Evolutionary conservation across 2,888 invertebrate genomes (phyloP), one percentile per base, ranked within the genome.

Genomic region (Amphipoea oculea): DNA sequence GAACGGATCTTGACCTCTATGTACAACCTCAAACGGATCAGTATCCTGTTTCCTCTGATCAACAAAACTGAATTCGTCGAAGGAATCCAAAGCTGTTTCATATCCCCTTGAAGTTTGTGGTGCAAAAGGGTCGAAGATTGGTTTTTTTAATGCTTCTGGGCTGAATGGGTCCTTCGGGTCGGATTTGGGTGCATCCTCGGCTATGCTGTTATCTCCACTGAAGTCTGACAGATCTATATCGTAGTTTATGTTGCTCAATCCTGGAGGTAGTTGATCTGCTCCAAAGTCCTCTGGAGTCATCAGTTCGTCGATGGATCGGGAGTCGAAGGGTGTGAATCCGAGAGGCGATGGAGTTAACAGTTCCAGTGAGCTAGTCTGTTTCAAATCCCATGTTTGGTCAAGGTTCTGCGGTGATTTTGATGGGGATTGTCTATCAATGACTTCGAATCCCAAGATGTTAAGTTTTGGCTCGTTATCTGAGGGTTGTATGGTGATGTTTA

Each of bases 201-300:
- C 97, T 45, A 97, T 95, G 86, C 98, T 98, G 90, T 98, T 98
- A 14, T 98, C 98, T 0, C 97, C 98, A 89, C 98, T 98, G 65
- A 98, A 95, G 93, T 98, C 98, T 5, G 98, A 98, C 79, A 98
- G 95, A 92, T 98, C 98, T 78, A 98, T 98, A 88, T 98, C 98
- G 86, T 98, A 98, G 92, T 98, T 98, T 23, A 98, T 97, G 89
- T 98, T 98, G 45, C 98, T 97, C 48, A 98, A 92, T 0, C 98
- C 98, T 23, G 98, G 97, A 0, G 97, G 96, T 60, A 97, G 94
- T 79, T 97, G 97, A 12, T 97, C 97, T 0, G 94, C 88, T 0
- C 93, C 96, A 72, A 95, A 97, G 57, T 98, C 98, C 74, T 98
- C 98, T 0, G 98, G 97, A 0, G 98, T 97, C 89, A 97, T 95